These are phyloP conservation scores for Limanda limanda DNA, from an alignment of 2,113 vertebrate genomes.

Conservation along the genomic window DNA sequence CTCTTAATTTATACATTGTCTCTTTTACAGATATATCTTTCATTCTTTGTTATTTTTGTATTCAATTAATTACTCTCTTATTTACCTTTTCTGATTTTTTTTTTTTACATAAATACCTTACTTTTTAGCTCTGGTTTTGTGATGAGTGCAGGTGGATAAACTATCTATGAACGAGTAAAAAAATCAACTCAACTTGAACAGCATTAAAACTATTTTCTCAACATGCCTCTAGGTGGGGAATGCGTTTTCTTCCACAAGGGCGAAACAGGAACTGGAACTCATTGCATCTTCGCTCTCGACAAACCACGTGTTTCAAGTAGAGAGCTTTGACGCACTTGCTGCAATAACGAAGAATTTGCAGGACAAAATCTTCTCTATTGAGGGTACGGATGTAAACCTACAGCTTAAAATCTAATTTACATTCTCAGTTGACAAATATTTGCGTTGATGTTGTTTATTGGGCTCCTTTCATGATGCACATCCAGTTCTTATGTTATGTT, in stretches of 20 bases:
- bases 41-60: no score
- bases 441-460: no score
- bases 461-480: not conserved
- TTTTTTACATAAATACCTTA: no score
- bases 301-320: slow-evolving; percentile 79
- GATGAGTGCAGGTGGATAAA: no score
- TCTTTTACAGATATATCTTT: no score
- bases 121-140: no score
- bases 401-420: not conserved
- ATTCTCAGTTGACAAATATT: no score
- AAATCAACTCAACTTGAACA: not conserved
- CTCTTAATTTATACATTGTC: no score
- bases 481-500: no score
- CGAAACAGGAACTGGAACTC: slow-evolving; percentile 2
- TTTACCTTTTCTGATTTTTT: no score
- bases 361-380: slow-evolving; percentile 88
- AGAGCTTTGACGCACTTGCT: slow-evolving; percentile 80
- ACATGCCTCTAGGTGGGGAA: slow-evolving; percentile 75
- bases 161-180: not conserved
- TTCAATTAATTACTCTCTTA: no score
- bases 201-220: not conserved
- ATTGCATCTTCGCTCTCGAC: slow-evolving; percentile 78
- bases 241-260: fast-evolving
- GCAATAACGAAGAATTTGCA: slow-evolving; percentile 81
- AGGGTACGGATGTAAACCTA: slow-evolving; percentile 75